Evolutionary conservation across 2,113 vertebrate genomes (phyloP).

Genomic region (Cranoglanis bouderius): DNA sequence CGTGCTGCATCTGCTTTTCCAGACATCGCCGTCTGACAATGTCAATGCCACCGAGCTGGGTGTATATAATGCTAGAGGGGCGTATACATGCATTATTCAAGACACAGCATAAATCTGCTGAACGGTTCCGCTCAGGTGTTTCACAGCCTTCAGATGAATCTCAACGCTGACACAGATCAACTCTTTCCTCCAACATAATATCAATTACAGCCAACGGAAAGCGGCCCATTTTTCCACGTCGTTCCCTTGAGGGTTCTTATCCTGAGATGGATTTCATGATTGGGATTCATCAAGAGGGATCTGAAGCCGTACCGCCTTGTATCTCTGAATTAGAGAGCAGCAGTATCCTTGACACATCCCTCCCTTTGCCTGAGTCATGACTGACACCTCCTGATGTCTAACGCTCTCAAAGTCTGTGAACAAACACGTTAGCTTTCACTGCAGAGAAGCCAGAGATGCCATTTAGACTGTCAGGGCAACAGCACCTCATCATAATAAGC

Average conservation of each 20-base stretch:
- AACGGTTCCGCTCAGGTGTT: slow-evolving; percentile 35
- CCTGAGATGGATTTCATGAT: slow-evolving; percentile 59
- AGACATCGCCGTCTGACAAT: slow-evolving; percentile 18
- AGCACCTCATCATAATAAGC: slow-evolving; percentile 42
- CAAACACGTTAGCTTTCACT: slow-evolving; percentile 37
- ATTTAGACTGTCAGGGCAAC: slow-evolving; percentile 26
- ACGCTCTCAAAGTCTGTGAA: slow-evolving; percentile 48
- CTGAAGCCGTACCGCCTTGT: slow-evolving; percentile 48
- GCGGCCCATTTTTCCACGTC: slow-evolving; percentile 45
- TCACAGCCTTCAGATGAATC: slow-evolving; percentile 40
- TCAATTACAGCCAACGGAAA: slow-evolving; percentile 63
- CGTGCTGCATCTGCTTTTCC: slow-evolving; percentile 29
- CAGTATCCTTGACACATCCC: slow-evolving; percentile 58
- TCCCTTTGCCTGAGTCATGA: slow-evolving; percentile 56
- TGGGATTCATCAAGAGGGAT: slow-evolving; percentile 47
- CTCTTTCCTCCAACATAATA: slow-evolving; percentile 61
- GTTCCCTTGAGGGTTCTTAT: slow-evolving; percentile 60
- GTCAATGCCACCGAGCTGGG: slow-evolving; percentile 24
- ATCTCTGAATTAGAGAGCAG: slow-evolving; percentile 49
- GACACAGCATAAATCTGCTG: slow-evolving; percentile 16
- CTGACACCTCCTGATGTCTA: slow-evolving; percentile 58
- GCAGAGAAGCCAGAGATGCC: slow-evolving; percentile 9
- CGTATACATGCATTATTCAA: slow-evolving; percentile 44
- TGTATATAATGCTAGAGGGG: neutral
- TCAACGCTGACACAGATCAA: slow-evolving; percentile 53